A percentile compares a stretch with the other conserved stretches of the same genome.
Evolutionary conservation across 2,888 invertebrate species (phyloP).

Genomic region (Tuberolachnus salignus): DNA sequence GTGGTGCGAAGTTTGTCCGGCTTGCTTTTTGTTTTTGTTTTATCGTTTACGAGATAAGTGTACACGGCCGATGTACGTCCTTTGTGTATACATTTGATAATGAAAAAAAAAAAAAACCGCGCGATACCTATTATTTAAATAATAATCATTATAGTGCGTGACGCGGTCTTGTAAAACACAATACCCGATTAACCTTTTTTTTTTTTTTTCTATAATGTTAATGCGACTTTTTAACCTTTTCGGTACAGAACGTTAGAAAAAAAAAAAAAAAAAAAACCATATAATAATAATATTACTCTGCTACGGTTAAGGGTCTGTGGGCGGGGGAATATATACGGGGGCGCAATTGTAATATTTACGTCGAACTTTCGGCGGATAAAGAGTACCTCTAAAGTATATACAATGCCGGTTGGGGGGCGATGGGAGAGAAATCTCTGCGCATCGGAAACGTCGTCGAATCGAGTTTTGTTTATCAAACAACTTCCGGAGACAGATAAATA

Average conservation of each 20-base stretch:
- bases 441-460: no score
- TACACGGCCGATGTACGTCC: neutral
- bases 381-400: no score
- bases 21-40: no score
- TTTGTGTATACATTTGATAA: neutral
- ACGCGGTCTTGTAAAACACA: neutral
- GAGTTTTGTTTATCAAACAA: no score
- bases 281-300: neutral
- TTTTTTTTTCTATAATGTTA: neutral
- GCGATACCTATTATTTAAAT: conserved; percentile 2
- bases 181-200: conserved; percentile 6
- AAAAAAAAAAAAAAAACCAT: no score
- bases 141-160: conserved; percentile 8
- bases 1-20: no score
- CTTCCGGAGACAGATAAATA: no score
- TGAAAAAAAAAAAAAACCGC: no score
- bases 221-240: neutral
- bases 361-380: neutral
- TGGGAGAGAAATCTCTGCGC: no score
- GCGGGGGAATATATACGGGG: neutral
- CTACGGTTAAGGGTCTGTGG: neutral
- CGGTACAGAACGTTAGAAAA: neutral
- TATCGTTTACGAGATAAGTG: neutral
- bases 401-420: no score
- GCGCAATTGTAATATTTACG: neutral